Evolutionary conservation across 2,113 vertebrate genomes (phyloP).

Genomic region (Aphyosemion australe): DNA sequence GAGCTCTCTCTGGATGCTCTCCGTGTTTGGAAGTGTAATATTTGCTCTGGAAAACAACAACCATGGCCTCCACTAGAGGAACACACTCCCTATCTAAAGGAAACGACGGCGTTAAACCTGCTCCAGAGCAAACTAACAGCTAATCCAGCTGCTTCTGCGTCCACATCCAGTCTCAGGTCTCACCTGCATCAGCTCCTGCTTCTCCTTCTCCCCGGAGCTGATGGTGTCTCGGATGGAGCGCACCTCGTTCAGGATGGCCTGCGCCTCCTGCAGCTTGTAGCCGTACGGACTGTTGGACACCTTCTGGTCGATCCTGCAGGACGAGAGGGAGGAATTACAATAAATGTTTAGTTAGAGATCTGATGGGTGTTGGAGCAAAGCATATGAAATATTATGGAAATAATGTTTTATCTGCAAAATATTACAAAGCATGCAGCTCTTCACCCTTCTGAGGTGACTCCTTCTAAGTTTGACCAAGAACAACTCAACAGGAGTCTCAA

Average conservation of each 20-base stretch:
- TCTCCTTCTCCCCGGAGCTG: slow-evolving; percentile 94
- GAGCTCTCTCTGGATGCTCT: no score
- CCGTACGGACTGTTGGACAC: slow-evolving; percentile 88
- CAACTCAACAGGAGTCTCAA: no score
- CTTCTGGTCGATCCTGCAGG: slow-evolving; percentile 91
- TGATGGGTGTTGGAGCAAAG: no score
- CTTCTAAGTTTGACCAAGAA: no score
- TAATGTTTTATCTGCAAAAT: no score
- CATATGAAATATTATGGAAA: no score
- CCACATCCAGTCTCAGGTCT: neutral
- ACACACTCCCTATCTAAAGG: neutral
- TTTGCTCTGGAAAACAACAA: neutral
- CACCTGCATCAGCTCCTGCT: slow-evolving; percentile 96
- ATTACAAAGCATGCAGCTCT: no score
- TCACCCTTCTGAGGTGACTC: no score
- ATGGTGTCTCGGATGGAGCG: slow-evolving; percentile 94
- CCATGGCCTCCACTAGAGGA: neutral
- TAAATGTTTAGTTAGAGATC: no score
- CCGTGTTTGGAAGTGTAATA: neutral
- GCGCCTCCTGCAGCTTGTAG: slow-evolving; percentile 93
- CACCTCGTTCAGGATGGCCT: slow-evolving; percentile 94
- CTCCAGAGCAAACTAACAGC: neutral
- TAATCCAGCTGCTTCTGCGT: neutral
- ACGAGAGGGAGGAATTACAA: no score
- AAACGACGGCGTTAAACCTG: neutral